phyloP scores from a whole-genome alignment of 2,888 invertebrate genomes.

The Parnassius smintheus region DNA sequence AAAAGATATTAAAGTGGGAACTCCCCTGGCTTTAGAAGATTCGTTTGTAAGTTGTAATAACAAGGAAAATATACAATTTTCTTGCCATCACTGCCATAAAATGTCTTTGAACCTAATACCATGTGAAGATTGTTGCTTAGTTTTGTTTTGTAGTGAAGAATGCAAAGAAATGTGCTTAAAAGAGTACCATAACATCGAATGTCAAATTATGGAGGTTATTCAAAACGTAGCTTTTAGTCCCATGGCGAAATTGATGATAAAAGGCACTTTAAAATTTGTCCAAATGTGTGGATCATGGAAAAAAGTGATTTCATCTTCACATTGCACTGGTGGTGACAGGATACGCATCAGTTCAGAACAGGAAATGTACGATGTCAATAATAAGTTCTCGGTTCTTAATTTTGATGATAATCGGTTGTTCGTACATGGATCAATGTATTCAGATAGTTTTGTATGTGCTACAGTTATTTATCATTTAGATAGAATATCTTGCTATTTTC shows the following conservation, averaged over 20 bases:
- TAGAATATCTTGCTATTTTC: constrained; percentile 11
- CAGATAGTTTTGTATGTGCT: constrained; percentile 16
- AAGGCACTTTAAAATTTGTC: constrained; percentile 12
- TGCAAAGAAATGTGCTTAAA: constrained; percentile 27
- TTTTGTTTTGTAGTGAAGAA: constrained; percentile 28
- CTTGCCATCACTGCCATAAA: constrained; percentile 36
- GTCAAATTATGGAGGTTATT: constrained; percentile 27
- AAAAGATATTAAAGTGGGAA: constrained; percentile 39
- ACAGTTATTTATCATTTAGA: constrained; percentile 21
- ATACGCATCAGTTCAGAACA: constrained; percentile 2
- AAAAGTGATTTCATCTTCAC: constrained; percentile 7
- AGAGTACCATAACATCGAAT: constrained; percentile 32
- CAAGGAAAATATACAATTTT: constrained; percentile 3
- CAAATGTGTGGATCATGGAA: constrained; percentile 18
- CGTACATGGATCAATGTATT: constrained; percentile 15
- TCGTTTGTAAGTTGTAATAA: constrained; percentile 34
- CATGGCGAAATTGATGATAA: constrained; percentile 14
- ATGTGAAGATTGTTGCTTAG: constrained; percentile 29
- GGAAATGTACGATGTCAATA: constrained; percentile 21
- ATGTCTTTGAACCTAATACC: constrained; percentile 30
- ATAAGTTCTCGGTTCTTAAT: constrained; percentile 20
- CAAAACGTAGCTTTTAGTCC: neutral
- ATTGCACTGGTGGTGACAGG: constrained; percentile 12
- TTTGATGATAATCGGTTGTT: constrained; percentile 12
- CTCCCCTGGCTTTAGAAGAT: constrained; percentile 36